A percentile compares a stretch with the other conserved stretches of the same genome.
phyloP scores from a whole-genome alignment of 2,888 invertebrate species.

The Sarcophaga subvicina region DNA sequence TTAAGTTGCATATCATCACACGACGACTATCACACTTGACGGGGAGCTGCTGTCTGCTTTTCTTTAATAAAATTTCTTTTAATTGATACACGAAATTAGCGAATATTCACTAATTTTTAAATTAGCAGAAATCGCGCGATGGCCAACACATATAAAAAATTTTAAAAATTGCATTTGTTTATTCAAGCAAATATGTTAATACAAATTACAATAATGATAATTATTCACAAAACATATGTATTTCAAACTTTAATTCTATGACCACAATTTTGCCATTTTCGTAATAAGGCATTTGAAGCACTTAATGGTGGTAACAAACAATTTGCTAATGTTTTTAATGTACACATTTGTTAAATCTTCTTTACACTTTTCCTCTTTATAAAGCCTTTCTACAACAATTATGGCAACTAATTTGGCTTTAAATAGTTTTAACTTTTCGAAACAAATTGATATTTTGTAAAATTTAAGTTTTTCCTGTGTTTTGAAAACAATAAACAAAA shows the following conservation, averaged over 20 bases:
- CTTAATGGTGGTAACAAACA: slow-evolving; percentile 34
- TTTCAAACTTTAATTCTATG: slow-evolving; percentile 51
- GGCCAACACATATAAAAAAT: slow-evolving; percentile 46
- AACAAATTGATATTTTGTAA: slow-evolving; percentile 1
- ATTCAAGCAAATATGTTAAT: slow-evolving; percentile 15
- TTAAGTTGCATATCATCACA: slow-evolving; percentile 81
- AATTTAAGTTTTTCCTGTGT: not conserved
- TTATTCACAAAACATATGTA: not conserved
- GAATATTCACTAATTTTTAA: slow-evolving; percentile 54
- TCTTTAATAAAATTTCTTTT: slow-evolving; percentile 38
- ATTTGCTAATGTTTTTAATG: slow-evolving; percentile 47
- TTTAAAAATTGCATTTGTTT: slow-evolving; percentile 60
- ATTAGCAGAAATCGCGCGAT: slow-evolving; percentile 54
- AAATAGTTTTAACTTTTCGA: slow-evolving; percentile 28
- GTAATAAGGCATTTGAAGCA: slow-evolving; percentile 54
- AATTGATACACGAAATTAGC: slow-evolving; percentile 46
- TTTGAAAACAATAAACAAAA: slow-evolving; percentile 53
- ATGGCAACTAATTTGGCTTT: slow-evolving; percentile 57
- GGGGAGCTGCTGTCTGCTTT: slow-evolving; percentile 70
- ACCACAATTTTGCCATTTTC: slow-evolving; percentile 64
- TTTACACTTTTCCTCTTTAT: slow-evolving; percentile 1
- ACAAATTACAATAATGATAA: slow-evolving; percentile 32
- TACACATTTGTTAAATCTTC: slow-evolving; percentile 56
- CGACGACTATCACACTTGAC: slow-evolving; percentile 80
- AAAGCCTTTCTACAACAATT: slow-evolving; percentile 1